A percentile compares a stretch with the other conserved stretches of the same genome.
Conservation (phyloP, 2,888 invertebrate genomes). For the Andrena bucephala region DNA sequence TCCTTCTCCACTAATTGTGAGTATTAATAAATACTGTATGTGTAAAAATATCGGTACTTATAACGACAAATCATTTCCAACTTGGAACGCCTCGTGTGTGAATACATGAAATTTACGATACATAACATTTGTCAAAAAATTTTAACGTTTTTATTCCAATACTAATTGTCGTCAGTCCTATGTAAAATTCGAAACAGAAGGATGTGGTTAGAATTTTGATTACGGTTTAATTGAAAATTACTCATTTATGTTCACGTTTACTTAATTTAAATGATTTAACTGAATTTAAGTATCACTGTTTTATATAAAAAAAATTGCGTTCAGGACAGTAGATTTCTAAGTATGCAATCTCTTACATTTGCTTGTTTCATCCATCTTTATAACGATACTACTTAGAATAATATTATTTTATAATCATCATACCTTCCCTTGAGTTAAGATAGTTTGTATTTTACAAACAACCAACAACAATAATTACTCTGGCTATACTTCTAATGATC, state of each 20-base stretch:
- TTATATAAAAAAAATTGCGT: slow-evolving; percentile 7
- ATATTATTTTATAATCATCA: slow-evolving; percentile 7
- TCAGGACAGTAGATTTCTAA: slow-evolving; percentile 3
- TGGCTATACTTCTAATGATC: slow-evolving; percentile 41
- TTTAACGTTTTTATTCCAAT: not conserved
- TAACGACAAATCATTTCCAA: not conserved
- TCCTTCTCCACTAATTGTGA: no score
- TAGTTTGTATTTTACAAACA: slow-evolving; percentile 66
- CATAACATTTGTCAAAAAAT: not conserved
- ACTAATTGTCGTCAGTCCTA: slow-evolving; percentile 4
- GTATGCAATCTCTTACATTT: not conserved
- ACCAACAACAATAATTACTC: slow-evolving; percentile 71
- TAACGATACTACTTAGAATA: not conserved
- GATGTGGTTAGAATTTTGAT: not conserved
- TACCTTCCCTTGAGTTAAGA: slow-evolving; percentile 14
- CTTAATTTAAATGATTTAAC: not conserved
- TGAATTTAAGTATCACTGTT: not conserved
- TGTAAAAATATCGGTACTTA: not conserved
- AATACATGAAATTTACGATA: not conserved
- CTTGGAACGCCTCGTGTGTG: not conserved
- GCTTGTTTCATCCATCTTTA: not conserved
- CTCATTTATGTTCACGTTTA: not conserved
- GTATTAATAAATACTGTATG: not conserved
- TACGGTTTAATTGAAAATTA: not conserved
- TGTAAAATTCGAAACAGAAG: not conserved